Evolutionary conservation across 1,140 invertebrate species (phyloP).

Genomic region (Delia radicum): DNA sequence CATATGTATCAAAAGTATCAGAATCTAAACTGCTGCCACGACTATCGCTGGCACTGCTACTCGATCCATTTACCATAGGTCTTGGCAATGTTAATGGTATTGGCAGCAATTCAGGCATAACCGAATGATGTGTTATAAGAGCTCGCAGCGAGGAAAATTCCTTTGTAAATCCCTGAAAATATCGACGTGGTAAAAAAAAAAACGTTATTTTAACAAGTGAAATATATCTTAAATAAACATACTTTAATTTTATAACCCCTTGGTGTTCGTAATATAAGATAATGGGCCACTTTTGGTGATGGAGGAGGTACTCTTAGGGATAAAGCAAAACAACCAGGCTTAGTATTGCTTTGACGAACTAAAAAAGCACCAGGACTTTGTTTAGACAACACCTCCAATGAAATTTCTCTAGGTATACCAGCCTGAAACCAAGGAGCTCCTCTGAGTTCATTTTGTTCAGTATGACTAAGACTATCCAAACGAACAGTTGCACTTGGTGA

Average conservation of each 20-base stretch:
- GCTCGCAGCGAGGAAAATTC: conserved; percentile 89
- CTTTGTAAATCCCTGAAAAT: conserved; percentile 87
- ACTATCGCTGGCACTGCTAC: conserved; percentile 47
- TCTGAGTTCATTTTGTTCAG: conserved; percentile 78
- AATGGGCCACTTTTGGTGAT: conserved; percentile 89
- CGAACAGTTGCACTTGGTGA: conserved; percentile 67
- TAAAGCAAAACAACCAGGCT: conserved; percentile 91
- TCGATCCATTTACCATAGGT: conserved; percentile 58
- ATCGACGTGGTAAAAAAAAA: not conserved
- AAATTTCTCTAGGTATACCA: conserved; percentile 91
- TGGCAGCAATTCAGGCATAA: conserved; percentile 92
- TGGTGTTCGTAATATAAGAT: conserved; percentile 86
- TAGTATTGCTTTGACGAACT: conserved; percentile 91
- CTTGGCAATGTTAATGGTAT: conserved; percentile 82
- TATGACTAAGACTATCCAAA: conserved; percentile 65
- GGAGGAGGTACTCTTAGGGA: conserved; percentile 94
- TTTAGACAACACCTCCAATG: conserved; percentile 85
- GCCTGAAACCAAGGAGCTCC: conserved; percentile 94
- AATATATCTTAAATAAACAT: conserved; percentile 28
- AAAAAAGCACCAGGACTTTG: conserved; percentile 93
- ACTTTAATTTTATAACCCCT: conserved; percentile 97
- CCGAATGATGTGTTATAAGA: conserved; percentile 91
- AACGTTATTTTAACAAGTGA: not conserved
- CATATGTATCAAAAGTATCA: conserved; percentile 75
- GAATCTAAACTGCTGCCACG: not conserved